Evolutionary conservation across 2,888 invertebrate species (phyloP).

Genomic region (Agrilus mali): DNA sequence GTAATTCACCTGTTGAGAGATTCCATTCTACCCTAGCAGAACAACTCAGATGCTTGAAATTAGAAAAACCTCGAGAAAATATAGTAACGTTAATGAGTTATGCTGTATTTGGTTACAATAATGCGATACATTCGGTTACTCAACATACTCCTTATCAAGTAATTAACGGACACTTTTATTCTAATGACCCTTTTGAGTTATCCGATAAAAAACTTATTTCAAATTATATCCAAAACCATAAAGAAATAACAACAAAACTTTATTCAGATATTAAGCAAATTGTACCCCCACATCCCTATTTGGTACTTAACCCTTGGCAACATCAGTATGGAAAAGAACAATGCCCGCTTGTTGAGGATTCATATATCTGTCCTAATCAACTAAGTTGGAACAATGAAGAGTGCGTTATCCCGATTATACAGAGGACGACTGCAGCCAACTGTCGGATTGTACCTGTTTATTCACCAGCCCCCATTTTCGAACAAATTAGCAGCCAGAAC

Average conservation of each 20-base stretch:
- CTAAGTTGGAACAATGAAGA: no score
- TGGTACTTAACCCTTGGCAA: no score
- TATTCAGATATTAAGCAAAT: slow-evolving; percentile 2
- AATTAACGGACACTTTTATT: slow-evolving; percentile 1
- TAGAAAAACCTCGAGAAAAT: slow-evolving; percentile 2
- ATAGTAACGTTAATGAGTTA: slow-evolving; percentile 3
- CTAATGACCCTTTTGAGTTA: not conserved
- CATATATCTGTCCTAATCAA: no score
- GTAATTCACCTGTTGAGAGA: slow-evolving; percentile 7
- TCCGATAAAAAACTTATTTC: slow-evolving; percentile 1
- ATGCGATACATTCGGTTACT: slow-evolving; percentile 3
- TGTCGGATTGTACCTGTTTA: no score
- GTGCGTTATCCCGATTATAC: no score
- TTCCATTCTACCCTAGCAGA: slow-evolving; percentile 7
- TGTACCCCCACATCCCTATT: slow-evolving; percentile 7
- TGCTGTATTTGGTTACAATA: slow-evolving; percentile 6
- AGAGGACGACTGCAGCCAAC: no score
- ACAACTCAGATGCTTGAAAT: slow-evolving; percentile 1
- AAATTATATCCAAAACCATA: slow-evolving; percentile 4
- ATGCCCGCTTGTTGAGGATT: no score
- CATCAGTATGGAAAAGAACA: no score
- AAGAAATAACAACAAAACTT: slow-evolving; percentile 1
- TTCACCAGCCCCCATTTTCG: no score
- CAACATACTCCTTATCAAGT: slow-evolving; percentile 4
- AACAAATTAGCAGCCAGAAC: no score